These are phyloP conservation scores for Rhizomys pruinosus DNA, from an alignment of 2,113 vertebrate species.

Conservation along the genomic window DNA sequence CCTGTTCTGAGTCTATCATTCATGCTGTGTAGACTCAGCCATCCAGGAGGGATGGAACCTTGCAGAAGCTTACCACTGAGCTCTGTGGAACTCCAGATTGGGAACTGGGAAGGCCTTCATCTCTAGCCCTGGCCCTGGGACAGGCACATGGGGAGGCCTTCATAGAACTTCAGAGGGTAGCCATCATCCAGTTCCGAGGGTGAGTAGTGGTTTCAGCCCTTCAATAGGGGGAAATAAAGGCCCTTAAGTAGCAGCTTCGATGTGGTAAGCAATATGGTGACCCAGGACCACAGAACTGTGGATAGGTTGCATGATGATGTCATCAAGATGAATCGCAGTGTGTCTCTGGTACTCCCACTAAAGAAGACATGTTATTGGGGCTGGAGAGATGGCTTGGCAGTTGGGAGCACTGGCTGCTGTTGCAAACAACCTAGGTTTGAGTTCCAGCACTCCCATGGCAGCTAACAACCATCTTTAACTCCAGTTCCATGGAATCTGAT, in stretches of 20 bases:
- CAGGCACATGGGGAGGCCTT: not conserved
- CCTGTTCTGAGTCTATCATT: not conserved
- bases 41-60: not conserved
- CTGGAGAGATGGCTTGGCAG: too few relatives aligned
- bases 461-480: too few relatives aligned
- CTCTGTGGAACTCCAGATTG: not conserved
- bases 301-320: not conserved
- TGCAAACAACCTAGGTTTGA: too few relatives aligned
- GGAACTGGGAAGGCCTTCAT: not conserved
- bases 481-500: too few relatives aligned
- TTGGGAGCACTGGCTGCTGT: too few relatives aligned
- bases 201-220: not conserved
- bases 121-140: not conserved
- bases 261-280: too few relatives aligned
- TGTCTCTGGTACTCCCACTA: not conserved
- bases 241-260: rapidly evolving
- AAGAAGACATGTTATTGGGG: too few relatives aligned
- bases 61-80: not conserved
- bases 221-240: not conserved
- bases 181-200: not conserved
- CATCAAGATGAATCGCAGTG: not conserved
- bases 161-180: not conserved
- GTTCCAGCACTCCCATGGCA: too few relatives aligned
- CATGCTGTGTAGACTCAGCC: not conserved
- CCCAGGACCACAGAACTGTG: rapidly evolving